Evolutionary conservation across 2,888 invertebrate species (phyloP), one percentile per base, ranked within the genome.

Genomic region (Diarsia mendica): DNA sequence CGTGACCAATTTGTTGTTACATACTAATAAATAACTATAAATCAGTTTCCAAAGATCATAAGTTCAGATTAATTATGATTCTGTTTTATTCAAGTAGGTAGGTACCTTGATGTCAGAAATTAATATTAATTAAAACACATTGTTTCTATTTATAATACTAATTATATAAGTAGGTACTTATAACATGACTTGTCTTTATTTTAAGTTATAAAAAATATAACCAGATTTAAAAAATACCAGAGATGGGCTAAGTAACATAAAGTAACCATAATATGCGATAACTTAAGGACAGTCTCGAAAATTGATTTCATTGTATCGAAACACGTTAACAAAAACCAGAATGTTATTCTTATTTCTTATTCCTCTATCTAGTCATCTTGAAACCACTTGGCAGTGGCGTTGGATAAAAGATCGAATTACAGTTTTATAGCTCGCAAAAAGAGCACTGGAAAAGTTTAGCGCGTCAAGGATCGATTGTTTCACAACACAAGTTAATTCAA

Each of bases 11-110:
- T 44, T 66, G 64, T 66, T 51, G 69, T 53, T 58, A 8, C 6
- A 55, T 23, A 3, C 61, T 63, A 72, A 69, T 77, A 67, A 78
- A 82, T 82, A 58, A 77, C 66, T 46, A 61, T 44, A 18, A 18
- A 77, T 82, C 46, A 18, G 60, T 61, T 51, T 66, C 15, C 13
- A 58, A 33, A 77, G 80, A 67, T 69, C 69, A 80, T 8, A 66
- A 66, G 20, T 77, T 46, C 61, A 18, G 13, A 66, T 49, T 65
- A 53, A 67, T 55, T 72, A 72, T 20, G 20, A 61, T 51, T 67
- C 18, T 48, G 55, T 64, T 80, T 48, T 58, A 58, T 2, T 48
- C 39, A 53, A 58, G 28, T 53, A 64, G 44, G n/a, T 80, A 9
- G 67, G 48, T n/a, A n/a, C n/a, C n/a, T n/a, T n/a, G n/a, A n/a